These are phyloP conservation scores for Neoscelio sp. DNA, from an alignment of 2,888 invertebrate genomes.

Conservation along the genomic window DNA sequence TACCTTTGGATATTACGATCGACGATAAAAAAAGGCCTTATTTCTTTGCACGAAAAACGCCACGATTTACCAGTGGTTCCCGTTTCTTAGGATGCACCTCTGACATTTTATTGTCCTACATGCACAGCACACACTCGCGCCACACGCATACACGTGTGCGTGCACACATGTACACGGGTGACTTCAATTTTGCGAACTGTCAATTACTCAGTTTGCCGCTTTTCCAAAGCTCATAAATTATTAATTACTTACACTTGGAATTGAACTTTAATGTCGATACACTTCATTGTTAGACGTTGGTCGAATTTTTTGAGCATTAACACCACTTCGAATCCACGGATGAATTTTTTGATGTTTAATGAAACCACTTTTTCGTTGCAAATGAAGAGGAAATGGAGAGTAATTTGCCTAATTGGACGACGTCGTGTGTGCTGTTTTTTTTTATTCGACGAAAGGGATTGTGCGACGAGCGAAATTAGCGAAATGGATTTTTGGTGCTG, in stretches of 20 bases:
- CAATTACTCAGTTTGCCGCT: slow-evolving; percentile 60
- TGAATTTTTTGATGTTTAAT: too few species aligned
- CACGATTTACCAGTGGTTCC: neutral
- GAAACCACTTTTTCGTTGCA: slow-evolving; percentile 1
- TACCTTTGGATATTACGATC: slow-evolving; percentile 8
- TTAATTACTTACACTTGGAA: slow-evolving; percentile 60
- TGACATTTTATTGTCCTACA: slow-evolving; percentile 30
- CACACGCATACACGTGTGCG: slow-evolving; percentile 6
- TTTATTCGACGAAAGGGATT: neutral
- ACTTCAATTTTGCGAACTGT: slow-evolving; percentile 55
- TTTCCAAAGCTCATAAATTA: slow-evolving; percentile 55
- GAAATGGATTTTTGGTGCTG: slow-evolving; percentile 3
- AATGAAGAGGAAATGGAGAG: too few species aligned
- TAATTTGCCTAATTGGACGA: too few species aligned
- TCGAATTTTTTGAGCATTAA: neutral
- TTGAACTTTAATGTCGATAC: slow-evolving; percentile 61
- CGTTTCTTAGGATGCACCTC: slow-evolving; percentile 9
- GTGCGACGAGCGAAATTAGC: neutral
- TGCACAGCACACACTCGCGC: slow-evolving; percentile 6
- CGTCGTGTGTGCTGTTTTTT: too few species aligned
- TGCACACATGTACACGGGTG: neutral
- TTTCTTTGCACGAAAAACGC: neutral
- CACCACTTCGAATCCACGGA: neutral
- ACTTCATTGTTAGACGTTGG: slow-evolving; percentile 38
- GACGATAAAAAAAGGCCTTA: slow-evolving; percentile 26